Evolutionary conservation across 2,888 invertebrate species (phyloP).

Genomic region (Geophilus truncorum): DNA sequence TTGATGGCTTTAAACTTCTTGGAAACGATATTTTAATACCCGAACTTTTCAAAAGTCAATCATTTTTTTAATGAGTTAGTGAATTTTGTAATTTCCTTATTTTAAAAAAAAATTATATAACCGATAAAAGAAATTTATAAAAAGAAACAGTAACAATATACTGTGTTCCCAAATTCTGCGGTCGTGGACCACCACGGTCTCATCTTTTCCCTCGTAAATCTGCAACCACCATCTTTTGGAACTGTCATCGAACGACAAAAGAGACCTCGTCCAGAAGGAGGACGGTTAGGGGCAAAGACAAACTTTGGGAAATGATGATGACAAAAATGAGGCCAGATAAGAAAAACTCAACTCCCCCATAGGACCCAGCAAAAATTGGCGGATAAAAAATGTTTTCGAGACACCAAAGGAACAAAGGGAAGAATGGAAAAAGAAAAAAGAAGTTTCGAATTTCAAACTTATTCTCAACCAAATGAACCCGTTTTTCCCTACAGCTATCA

Average conservation of each 20-base stretch:
- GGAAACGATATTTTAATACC: slow-evolving; percentile 1
- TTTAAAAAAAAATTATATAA: neutral
- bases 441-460: slow-evolving; percentile 19
- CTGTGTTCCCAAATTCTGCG: neutral
- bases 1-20: neutral
- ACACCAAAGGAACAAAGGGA: slow-evolving; percentile 14
- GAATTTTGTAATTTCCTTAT: too few species aligned
- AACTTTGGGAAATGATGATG: slow-evolving; percentile 11
- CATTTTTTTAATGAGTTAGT: neutral
- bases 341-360: slow-evolving; percentile 27
- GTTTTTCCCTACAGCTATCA: slow-evolving; percentile 25
- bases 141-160: neutral
- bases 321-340: slow-evolving; percentile 23
- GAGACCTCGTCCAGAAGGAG: slow-evolving; percentile 21
- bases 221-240: slow-evolving; percentile 14
- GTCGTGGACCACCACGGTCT: slow-evolving; percentile 6
- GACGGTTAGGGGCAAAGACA: slow-evolving; percentile 5
- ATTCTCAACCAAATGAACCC: slow-evolving; percentile 16
- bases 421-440: slow-evolving; percentile 13
- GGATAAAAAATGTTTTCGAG: neutral
- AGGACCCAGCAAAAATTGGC: neutral
- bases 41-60: neutral
- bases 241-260: neutral
- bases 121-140: neutral
- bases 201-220: neutral